These are phyloP conservation scores for Picus viridis DNA, from an alignment of 2,797 vertebrate genomes.

Conservation along the genomic window DNA sequence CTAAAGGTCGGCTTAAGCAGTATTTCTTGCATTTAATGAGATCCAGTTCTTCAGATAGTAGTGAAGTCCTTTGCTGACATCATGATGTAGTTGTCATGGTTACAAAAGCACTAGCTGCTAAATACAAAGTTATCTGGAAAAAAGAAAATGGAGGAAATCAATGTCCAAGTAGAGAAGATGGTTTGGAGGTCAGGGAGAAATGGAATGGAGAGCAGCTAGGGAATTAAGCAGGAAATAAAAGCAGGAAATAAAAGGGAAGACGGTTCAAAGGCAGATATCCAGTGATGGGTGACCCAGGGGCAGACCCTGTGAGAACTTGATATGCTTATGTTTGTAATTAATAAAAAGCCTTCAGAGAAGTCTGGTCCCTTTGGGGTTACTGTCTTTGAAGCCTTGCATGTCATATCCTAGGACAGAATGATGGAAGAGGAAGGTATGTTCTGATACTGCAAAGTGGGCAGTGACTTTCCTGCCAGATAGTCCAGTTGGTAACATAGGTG, in stretches of 20 bases:
- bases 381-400: background rate
- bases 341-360: background rate
- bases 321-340: background rate
- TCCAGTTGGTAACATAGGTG: background rate
- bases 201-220: background rate
- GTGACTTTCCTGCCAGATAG: background rate
- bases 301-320: background rate
- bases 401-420: background rate
- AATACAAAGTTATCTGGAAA: conserved; percentile 10
- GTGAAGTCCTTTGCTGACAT: conserved; percentile 44
- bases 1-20: background rate
- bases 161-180: background rate
- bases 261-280: background rate
- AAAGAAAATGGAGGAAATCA: conserved; percentile 1
- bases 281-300: background rate
- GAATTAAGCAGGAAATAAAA: background rate
- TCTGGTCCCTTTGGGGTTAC: background rate
- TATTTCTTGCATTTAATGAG: conserved; percentile 19
- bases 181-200: background rate
- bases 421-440: background rate
- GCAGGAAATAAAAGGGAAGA: background rate
- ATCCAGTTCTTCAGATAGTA: background rate
- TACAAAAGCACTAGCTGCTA: conserved; percentile 51
- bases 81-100: conserved; percentile 50
- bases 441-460: background rate